Percentiles rank a stretch among this genome's conserved stretches.
Evolutionary conservation across 2,888 invertebrate species (phyloP).

Genomic region (Seira sanloemensis): DNA sequence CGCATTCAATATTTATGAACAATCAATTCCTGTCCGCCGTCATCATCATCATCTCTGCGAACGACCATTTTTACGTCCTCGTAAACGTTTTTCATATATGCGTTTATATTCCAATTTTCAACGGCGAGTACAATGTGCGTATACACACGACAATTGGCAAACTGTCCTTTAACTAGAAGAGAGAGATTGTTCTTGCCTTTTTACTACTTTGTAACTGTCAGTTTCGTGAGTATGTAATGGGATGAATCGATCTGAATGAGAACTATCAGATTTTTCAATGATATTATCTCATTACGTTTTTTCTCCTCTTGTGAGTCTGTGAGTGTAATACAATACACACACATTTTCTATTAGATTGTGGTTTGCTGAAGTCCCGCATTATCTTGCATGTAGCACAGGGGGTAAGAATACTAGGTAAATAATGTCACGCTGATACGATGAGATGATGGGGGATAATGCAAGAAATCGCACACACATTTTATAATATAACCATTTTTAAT

Average conservation of each 20-base stretch:
- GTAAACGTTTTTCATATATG: not conserved
- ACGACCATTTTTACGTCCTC: not conserved
- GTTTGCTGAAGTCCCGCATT: not conserved
- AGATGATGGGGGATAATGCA: slow-evolving; percentile 49
- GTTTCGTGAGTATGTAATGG: slow-evolving; percentile 14
- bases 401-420: slow-evolving; percentile 23
- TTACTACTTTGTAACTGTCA: slow-evolving; percentile 32
- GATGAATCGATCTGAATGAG: slow-evolving; percentile 27
- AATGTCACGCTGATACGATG: slow-evolving; percentile 38
- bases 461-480: slow-evolving; percentile 39
- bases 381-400: not conserved
- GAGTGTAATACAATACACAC: not conserved
- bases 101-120: not conserved
- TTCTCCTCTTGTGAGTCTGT: too few relatives aligned
- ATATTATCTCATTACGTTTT: slow-evolving; percentile 43
- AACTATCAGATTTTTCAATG: slow-evolving; percentile 31
- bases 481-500: slow-evolving; percentile 4
- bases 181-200: not conserved
- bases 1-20: not conserved
- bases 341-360: not conserved
- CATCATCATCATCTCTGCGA: not conserved
- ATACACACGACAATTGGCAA: not conserved
- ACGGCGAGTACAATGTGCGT: too few relatives aligned
- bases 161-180: not conserved
- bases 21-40: not conserved